Percentiles rank a stretch among this genome's conserved stretches.
These are phyloP conservation scores for Chironomus tepperi DNA, from an alignment of 1,140 invertebrate species.

Conservation along the genomic window DNA sequence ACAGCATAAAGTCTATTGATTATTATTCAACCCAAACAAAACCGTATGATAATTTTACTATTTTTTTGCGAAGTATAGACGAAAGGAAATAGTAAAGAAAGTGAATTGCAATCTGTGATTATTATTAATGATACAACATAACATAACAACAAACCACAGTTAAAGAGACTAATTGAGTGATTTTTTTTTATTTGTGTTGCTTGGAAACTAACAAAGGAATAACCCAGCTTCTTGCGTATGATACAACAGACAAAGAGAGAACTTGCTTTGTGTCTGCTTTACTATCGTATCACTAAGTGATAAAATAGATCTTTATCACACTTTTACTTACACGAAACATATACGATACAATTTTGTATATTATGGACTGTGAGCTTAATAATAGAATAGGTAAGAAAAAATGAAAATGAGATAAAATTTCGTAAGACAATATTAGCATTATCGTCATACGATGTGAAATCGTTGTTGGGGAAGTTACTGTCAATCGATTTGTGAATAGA, in stretches of 20 bases:
- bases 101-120: neutral
- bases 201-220: neutral
- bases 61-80: neutral
- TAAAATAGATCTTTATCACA: too few species aligned
- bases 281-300: too few species aligned
- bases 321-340: too few species aligned
- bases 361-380: neutral
- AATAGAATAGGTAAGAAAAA: conserved; percentile 8
- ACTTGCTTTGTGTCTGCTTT: too few species aligned
- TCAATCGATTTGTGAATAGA: too few species aligned
- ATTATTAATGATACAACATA: neutral
- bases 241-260: too few species aligned
- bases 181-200: neutral
- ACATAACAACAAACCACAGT: neutral
- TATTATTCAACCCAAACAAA: neutral
- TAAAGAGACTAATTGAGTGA: neutral
- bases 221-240: too few species aligned
- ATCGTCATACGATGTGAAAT: too few species aligned
- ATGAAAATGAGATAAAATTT: neutral
- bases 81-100: conserved; percentile 7
- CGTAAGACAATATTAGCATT: neutral
- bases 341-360: neutral
- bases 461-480: too few species aligned
- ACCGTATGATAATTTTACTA: neutral
- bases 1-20: neutral